A percentile compares a stretch with the other conserved stretches of the same genome.
Evolutionary conservation across 30 jellyfish, hydroid and myxozoan genomes (phyloP).

Genomic region (Sanderia malayensis): DNA sequence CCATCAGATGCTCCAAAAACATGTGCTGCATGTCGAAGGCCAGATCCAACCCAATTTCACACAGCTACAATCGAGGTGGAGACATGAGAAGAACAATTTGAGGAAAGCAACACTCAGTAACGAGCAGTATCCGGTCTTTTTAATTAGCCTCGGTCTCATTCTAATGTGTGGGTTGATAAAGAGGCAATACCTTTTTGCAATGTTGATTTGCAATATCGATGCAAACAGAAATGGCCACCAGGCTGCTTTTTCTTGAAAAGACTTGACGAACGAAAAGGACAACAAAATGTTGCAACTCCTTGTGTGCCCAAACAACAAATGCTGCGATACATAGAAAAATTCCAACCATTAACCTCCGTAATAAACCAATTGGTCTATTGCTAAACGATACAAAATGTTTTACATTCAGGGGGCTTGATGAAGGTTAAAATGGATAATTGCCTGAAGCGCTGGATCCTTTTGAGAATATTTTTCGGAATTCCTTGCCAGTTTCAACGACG

Average conservation of each 20-base stretch:
- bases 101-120: no score
- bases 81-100: no score
- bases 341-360: no score
- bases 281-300: conserved; percentile 82
- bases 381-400: no score
- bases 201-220: conserved; percentile 71
- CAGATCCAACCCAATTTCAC: conserved; percentile 76
- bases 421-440: no score
- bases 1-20: conserved; percentile 83
- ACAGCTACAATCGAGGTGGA: conserved; percentile 22
- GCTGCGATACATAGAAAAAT: conserved; percentile 48
- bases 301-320: conserved; percentile 93
- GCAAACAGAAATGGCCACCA: conserved; percentile 84
- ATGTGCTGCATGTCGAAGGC: conserved; percentile 91
- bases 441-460: conserved; percentile 72
- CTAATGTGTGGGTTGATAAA: neutral
- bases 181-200: conserved; percentile 61
- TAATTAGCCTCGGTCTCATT: neutral
- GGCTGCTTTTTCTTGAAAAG: conserved; percentile 76
- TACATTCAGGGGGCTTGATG: no score
- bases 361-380: no score
- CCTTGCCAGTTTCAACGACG: conserved; percentile 86
- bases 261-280: conserved; percentile 86
- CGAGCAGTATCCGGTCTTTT: no score
- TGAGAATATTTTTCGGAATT: conserved; percentile 72